Base-by-base conservation (phyloP, 2,797 vertebrate species). In the Taeniopygia guttata region DNA sequence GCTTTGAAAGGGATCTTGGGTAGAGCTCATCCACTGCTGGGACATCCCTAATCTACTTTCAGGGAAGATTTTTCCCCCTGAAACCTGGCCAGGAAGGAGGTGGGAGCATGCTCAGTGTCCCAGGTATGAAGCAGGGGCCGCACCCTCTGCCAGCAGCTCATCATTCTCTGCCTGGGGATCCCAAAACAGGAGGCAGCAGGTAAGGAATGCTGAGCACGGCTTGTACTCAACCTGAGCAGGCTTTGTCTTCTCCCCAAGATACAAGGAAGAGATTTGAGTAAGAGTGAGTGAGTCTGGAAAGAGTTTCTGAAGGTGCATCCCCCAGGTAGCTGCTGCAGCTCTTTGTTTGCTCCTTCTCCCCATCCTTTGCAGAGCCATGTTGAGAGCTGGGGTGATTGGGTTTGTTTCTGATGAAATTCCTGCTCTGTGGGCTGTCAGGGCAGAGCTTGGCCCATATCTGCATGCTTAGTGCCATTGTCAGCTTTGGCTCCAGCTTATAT, bases 111-210 rank as follows among this genome's bases (percentile, higher is more conserved):
- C 93, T 93, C 93, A 69, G 87, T 91, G 80, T 64, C 84, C 58
- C 90, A 89, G 94, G 97, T 94, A 87, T 13, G 56, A 43, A 68
- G 80, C 67, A 52, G 60, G 70, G 62, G 59, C 66, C 66, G 4
- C 79, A 20, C 90, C 93, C 83, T 66, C 16, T 75, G 77, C 46
- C 68, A 73, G 59, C 73, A 82, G 54, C 36, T 74, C 51, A 23
- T 30, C 27, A 21, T 11, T 23, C 36, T 72, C 59, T 19, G 79
- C 34, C 42, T 26, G 69, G 70, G 59, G 43, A 89, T 90, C 91
- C 94, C 89, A 86, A 89, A 90, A 10, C 90, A 92, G 74, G 17
- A 63, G 62, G 58, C 46, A 11, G 72, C 93, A 98, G 97, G 97
- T 98, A 97, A 97, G 97, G 93, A 59, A 66, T 13, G 59, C 60